Conservation (phyloP, 2,888 invertebrate species). For the Agrotis clavis region DNA sequence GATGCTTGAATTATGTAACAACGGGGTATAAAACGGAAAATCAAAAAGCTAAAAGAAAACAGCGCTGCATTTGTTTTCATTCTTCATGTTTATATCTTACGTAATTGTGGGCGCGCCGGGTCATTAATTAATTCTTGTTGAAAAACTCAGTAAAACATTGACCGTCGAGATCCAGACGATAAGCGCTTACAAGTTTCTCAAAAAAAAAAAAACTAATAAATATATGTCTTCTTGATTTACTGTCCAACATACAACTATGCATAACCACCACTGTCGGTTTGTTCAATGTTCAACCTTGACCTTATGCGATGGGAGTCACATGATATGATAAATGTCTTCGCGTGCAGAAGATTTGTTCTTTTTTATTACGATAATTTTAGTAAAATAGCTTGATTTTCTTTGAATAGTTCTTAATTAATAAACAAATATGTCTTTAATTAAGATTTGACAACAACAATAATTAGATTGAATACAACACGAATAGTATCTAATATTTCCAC, state of each 20-base stretch:
- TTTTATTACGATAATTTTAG: constrained; percentile 10
- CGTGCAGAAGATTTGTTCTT: constrained; percentile 37
- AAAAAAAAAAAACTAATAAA: no score
- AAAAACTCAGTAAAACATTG: no score
- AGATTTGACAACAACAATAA: not conserved
- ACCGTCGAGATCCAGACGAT: no score
- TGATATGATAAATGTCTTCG: constrained; percentile 47
- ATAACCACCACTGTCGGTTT: constrained; percentile 4
- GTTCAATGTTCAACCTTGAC: constrained; percentile 48
- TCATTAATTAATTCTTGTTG: no score
- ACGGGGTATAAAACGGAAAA: not conserved
- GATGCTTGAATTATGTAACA: not conserved
- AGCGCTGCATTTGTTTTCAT: no score
- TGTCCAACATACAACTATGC: constrained; percentile 7
- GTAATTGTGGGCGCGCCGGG: no score
- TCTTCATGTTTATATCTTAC: no score
- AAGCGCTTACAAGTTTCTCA: no score
- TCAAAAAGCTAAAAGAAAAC: no score
- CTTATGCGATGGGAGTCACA: constrained; percentile 18
- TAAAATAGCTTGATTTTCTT: no score
- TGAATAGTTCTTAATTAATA: no score
- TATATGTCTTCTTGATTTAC: constrained; percentile 18
- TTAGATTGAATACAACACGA: not conserved
- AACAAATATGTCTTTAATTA: not conserved
- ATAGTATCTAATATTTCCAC: not conserved